Percentiles rank a stretch among this genome's conserved stretches.
phyloP scores from a whole-genome alignment of 1,140 invertebrate genomes.

The Bursaphelenchus mucronatus region DNA sequence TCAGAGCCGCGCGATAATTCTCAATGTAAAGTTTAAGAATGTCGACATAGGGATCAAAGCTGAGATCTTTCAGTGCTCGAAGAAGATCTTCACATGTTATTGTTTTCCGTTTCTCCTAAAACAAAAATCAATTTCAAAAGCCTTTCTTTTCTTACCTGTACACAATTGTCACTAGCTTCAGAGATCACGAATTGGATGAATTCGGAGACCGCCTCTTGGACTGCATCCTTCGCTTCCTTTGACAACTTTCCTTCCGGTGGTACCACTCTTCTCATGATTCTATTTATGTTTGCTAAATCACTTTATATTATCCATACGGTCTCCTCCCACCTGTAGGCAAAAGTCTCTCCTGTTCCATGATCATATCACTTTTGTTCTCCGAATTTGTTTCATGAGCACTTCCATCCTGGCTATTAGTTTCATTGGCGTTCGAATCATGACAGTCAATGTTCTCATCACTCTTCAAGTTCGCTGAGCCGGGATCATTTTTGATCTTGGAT shows the following conservation, averaged over 20 bases:
- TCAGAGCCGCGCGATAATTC: slow-evolving; percentile 80
- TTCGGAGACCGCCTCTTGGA: slow-evolving; percentile 98
- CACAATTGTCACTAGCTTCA: slow-evolving; percentile 66
- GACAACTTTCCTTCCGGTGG: slow-evolving; percentile 92
- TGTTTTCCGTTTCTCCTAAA: slow-evolving; percentile 96
- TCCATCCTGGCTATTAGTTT: too few relatives aligned
- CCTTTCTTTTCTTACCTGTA: slow-evolving; percentile 24
- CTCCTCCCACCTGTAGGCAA: slow-evolving; percentile 51
- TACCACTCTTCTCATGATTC: slow-evolving; percentile 97
- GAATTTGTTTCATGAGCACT: not conserved
- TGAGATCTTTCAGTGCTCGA: slow-evolving; percentile 86
- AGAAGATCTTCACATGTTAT: slow-evolving; percentile 89
- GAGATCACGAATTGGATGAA: slow-evolving; percentile 99
- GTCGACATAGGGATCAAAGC: slow-evolving; percentile 97
- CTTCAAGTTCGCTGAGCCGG: too few relatives aligned
- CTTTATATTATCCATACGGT: not conserved
- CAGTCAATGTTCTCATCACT: too few relatives aligned
- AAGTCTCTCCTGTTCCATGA: slow-evolving; percentile 58
- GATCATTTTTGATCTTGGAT: too few relatives aligned
- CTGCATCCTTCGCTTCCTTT: slow-evolving; percentile 97
- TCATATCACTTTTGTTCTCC: slow-evolving; percentile 27
- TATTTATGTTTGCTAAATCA: slow-evolving; percentile 81
- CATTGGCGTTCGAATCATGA: too few relatives aligned
- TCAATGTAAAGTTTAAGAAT: slow-evolving; percentile 90
- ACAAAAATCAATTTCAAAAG: slow-evolving; percentile 66